These are phyloP conservation scores for Scaptomyza tumidula DNA, from an alignment of 2,888 invertebrate genomes.

Conservation along the genomic window DNA sequence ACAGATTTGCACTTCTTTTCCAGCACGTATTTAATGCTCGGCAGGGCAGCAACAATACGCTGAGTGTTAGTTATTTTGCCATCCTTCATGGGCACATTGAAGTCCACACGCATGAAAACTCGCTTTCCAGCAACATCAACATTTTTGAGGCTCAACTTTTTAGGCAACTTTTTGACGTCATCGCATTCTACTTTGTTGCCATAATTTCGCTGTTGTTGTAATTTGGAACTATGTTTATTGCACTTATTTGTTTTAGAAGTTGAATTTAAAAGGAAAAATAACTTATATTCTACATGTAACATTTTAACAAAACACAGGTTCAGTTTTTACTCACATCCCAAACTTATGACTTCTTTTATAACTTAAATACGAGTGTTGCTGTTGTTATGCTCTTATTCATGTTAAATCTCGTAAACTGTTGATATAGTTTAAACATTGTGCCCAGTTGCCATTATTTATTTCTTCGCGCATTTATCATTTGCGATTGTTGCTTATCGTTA, in stretches of 20 bases:
- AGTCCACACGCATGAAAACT: slow-evolving; percentile 99
- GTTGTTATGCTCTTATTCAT: neutral
- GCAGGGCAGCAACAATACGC: slow-evolving; percentile 97
- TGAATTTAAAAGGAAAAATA: neutral
- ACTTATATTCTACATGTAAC: slow-evolving; percentile 21
- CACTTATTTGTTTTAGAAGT: slow-evolving; percentile 7
- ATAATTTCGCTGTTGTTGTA: slow-evolving; percentile 6
- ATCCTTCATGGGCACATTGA: slow-evolving; percentile 98
- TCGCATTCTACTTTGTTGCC: neutral
- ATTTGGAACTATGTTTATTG: neutral
- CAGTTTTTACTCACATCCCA: neutral
- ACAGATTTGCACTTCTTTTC: slow-evolving; percentile 97
- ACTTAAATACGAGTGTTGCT: neutral
- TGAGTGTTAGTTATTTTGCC: slow-evolving; percentile 98
- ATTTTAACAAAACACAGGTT: slow-evolving; percentile 11
- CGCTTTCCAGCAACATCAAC: slow-evolving; percentile 94
- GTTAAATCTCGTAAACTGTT: neutral
- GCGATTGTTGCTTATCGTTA: neutral
- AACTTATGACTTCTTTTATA: neutral
- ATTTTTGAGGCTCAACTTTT: slow-evolving; percentile 95
- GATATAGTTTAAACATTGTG: neutral
- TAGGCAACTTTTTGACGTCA: slow-evolving; percentile 78
- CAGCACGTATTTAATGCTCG: slow-evolving; percentile 95
- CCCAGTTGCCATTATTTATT: neutral
- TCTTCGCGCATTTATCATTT: neutral